Evolutionary conservation across 1,140 invertebrate species (phyloP).

Genomic region (Pseudoatta argentina): DNA sequence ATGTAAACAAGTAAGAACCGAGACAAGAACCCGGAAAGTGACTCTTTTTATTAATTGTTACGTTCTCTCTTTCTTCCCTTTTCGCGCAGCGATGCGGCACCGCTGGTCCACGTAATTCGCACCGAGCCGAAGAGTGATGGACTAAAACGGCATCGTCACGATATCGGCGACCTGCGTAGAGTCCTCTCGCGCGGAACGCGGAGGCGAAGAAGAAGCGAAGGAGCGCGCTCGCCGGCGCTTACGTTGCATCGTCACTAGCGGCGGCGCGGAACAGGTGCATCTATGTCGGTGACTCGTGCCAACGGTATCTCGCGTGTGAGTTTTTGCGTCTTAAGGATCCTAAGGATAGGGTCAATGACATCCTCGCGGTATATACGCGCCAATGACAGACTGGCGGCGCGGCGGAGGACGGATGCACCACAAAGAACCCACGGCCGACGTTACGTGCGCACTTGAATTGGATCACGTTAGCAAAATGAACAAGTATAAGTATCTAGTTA

Average conservation of each 20-base stretch:
- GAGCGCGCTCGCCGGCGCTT: slow-evolving; percentile 34
- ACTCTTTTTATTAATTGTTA: slow-evolving; percentile 47
- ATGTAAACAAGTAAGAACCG: not conserved
- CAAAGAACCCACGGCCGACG: not conserved
- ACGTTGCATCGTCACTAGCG: slow-evolving; percentile 55
- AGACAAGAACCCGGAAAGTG: slow-evolving; percentile 49
- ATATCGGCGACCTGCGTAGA: slow-evolving; percentile 61
- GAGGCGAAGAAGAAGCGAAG: slow-evolving; percentile 52
- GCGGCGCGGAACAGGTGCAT: slow-evolving; percentile 72
- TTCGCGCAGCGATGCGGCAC: not conserved
- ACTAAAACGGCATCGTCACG: slow-evolving; percentile 51
- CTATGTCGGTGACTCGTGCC: slow-evolving; percentile 77
- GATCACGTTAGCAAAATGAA: slow-evolving; percentile 7
- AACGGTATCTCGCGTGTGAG: slow-evolving; percentile 84
- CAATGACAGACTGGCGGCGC: slow-evolving; percentile 26
- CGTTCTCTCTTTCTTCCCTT: not conserved
- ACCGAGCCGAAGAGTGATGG: slow-evolving; percentile 63
- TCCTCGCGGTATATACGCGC: slow-evolving; percentile 32
- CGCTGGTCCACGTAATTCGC: slow-evolving; percentile 62
- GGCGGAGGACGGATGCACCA: not conserved
- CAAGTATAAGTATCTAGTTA: not conserved
- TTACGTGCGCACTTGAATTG: not conserved
- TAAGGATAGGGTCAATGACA: slow-evolving; percentile 80
- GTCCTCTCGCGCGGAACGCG: slow-evolving; percentile 64
- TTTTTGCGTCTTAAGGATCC: slow-evolving; percentile 84